A percentile compares a stretch with the other conserved stretches of the same genome.
Conservation (phyloP, 2,113 vertebrate species). For the Melanerpes formicivorus region DNA sequence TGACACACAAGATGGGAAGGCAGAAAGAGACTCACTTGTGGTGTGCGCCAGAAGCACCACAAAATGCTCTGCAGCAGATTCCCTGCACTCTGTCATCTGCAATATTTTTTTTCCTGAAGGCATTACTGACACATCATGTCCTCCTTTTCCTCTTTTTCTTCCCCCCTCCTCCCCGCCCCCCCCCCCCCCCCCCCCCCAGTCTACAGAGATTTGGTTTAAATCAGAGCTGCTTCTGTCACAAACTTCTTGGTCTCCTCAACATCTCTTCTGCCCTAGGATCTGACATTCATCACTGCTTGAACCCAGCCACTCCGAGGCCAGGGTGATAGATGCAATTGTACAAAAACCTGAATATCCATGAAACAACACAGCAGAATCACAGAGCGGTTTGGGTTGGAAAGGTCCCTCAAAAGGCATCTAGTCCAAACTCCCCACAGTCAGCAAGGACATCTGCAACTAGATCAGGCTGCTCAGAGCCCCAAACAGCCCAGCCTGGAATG, state of each 20-base stretch:
- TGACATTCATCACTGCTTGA: not conserved
- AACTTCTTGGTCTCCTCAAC: not conserved
- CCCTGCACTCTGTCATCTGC: not conserved
- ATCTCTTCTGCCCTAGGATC: not conserved
- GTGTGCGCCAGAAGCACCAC: not conserved
- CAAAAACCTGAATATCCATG: not conserved
- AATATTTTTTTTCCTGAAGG: not conserved
- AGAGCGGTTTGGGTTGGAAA: too few relatives aligned
- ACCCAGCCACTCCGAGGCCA: accelerated
- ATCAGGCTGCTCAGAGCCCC: too few relatives aligned
- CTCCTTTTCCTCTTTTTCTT: not conserved
- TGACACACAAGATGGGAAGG: not conserved
- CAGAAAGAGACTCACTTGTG: not conserved
- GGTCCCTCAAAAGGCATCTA: too few relatives aligned
- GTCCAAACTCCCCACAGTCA: too few relatives aligned
- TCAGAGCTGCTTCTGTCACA: not conserved
- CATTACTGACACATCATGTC: not conserved
- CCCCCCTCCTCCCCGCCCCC: accelerated
- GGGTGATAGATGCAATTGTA: not conserved
- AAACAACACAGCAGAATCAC: not conserved
- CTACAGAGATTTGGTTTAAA: not conserved
- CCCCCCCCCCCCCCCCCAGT: too few relatives aligned
- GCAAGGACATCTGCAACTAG: too few relatives aligned
- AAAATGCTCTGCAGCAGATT: not conserved
- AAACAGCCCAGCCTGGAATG: too few relatives aligned